Conservation (phyloP, 1,140 invertebrate genomes). For the Pectinophora gossypiella region DNA sequence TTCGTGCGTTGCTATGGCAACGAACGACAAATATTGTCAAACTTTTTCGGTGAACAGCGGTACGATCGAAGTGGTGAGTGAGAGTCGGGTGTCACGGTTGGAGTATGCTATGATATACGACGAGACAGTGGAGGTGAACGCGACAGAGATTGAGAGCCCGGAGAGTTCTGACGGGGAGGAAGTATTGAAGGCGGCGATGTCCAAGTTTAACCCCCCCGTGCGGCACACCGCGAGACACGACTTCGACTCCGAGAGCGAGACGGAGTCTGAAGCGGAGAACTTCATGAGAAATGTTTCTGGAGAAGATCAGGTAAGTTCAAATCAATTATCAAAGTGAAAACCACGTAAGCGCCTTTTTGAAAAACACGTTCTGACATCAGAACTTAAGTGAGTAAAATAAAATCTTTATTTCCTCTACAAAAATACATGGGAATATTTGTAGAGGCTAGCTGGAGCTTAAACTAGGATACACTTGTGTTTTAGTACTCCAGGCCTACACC, state of each 20-base stretch:
- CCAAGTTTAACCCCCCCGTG: conserved; percentile 56
- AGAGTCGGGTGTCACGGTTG: neutral
- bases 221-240: conserved; percentile 54
- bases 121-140: conserved; percentile 55
- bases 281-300: conserved; percentile 39
- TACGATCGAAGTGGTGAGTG: conserved; percentile 2
- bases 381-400: no score
- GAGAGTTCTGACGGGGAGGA: conserved; percentile 41
- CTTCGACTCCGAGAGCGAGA: conserved; percentile 56
- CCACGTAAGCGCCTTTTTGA: no score
- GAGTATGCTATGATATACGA: conserved; percentile 46
- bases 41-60: conserved; percentile 29
- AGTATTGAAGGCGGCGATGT: conserved; percentile 42
- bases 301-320: conserved; percentile 42
- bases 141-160: conserved; percentile 56
- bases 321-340: no score
- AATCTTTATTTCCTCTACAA: no score
- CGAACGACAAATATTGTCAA: conserved; percentile 58
- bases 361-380: no score
- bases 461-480: no score
- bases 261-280: conserved; percentile 44
- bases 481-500: no score
- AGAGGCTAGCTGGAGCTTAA: no score
- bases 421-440: no score
- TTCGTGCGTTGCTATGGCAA: conserved; percentile 50